Evolutionary conservation across 2,888 invertebrate genomes (phyloP), one percentile per base, ranked within the genome.

Genomic region (Ormyrus labotus): DNA sequence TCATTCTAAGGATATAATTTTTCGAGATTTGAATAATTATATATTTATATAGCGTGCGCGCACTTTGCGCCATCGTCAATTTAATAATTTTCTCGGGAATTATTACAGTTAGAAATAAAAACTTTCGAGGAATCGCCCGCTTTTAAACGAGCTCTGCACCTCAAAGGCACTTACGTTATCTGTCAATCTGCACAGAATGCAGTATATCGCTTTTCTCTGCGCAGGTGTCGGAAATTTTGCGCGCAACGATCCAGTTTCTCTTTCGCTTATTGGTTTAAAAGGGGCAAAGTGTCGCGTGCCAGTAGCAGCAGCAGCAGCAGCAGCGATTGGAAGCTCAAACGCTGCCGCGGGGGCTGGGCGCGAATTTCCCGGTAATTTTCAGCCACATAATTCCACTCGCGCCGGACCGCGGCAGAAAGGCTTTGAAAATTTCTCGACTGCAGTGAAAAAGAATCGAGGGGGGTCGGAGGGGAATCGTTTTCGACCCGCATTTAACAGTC

Each of bases 401-500:
- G 60, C 34, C 34, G 51, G 60, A 11, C 34, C 65, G 10, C 58
- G 61, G 60, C 58, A 19, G 19, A 34, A 58, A 51, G 47, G 64
- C 76, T 76, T 80, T 76, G 76, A 76, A 72, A 77, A 76, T 74
- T 64, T 74, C 61, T 51, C 72, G 45, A 34, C 48, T 6, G 57
- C 69, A 34, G 68, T 61, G 73, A 82, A 80, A 80, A 80, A 81
- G 60, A 79, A 81, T 67, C 78, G 69, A 71, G 61, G 50, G 69
- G 71, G 65, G 13, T 13, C 3, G 34, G 34, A 34, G 34, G 34
- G 34, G 68, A 78, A 61, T 81, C 73, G 81, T 67, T 78, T 78
- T 71, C 70, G 67, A 81, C 61, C 61, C 70, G 74, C 74, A 71
- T 81, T 81, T 78, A 81, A 81, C 78, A 78, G 72, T 80, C 75